A percentile compares a stretch with the other conserved stretches of the same genome.
Evolutionary conservation across 2,113 vertebrate genomes (phyloP).

Genomic region (Arvicanthis niloticus): DNA sequence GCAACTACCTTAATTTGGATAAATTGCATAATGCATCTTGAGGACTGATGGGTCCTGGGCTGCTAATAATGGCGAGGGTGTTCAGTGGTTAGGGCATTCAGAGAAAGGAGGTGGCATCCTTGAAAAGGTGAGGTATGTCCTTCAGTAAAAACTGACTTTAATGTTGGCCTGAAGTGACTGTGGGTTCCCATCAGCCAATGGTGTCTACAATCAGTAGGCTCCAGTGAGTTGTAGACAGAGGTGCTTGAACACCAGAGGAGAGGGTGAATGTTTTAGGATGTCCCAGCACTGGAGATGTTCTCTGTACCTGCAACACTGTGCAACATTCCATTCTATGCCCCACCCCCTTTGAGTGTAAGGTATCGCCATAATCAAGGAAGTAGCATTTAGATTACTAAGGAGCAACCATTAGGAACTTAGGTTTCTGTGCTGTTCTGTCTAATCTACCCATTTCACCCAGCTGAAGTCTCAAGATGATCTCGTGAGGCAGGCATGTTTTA

Average conservation of each 20-base stretch:
- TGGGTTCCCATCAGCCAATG: neutral
- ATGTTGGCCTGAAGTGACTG: neutral
- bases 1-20: conserved; percentile 58
- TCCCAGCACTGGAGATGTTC: neutral
- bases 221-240: neutral
- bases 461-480: conserved; percentile 13
- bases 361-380: neutral
- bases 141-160: conserved; percentile 8
- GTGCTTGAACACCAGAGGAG: neutral
- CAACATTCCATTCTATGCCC: too few species aligned
- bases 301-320: neutral
- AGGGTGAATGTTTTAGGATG: neutral
- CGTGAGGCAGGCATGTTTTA: neutral
- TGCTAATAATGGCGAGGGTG: conserved; percentile 48
- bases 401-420: neutral
- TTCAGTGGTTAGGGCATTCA: conserved; percentile 23
- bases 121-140: neutral
- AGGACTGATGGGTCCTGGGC: conserved; percentile 4
- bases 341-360: neutral
- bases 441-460: neutral
- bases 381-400: neutral
- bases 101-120: conserved; percentile 49
- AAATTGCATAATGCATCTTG: conserved; percentile 61
- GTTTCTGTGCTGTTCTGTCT: neutral
- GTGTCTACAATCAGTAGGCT: neutral